Percentiles rank a stretch among this genome's conserved stretches.
These are phyloP conservation scores for Phallusia fumigata DNA, from an alignment of 23 tunicate species.

Conservation along the genomic window DNA sequence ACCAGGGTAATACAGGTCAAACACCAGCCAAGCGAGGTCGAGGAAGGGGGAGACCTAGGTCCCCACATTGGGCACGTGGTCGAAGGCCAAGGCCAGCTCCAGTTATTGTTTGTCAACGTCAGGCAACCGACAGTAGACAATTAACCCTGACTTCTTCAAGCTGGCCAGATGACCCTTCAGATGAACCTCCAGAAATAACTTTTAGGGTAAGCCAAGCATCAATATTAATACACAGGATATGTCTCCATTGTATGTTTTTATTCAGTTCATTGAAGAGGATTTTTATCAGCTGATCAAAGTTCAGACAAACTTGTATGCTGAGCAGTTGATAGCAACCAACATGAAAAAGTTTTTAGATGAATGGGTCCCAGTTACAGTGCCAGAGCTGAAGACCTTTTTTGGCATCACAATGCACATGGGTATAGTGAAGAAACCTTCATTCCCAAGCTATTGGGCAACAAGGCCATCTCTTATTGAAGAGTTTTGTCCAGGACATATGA, in stretches of 20 bases:
- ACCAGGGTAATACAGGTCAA: neutral
- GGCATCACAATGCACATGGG: conserved; percentile 3
- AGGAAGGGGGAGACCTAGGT: neutral
- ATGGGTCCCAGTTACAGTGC: conserved; percentile 8
- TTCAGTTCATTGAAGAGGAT: neutral
- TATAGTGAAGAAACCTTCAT: neutral
- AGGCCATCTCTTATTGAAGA: conserved; percentile 8
- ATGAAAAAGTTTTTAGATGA: neutral
- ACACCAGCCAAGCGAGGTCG: no score
- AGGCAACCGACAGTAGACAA: no score
- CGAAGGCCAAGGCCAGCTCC: conserved; percentile 1
- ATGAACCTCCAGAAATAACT: no score
- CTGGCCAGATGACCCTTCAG: no score
- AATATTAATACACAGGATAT: neutral
- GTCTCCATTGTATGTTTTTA: neutral
- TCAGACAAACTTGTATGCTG: neutral
- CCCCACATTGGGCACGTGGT: conserved; percentile 1
- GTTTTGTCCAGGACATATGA: conserved; percentile 1
- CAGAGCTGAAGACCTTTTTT: neutral
- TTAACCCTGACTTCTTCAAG: no score
- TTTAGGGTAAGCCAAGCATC: no score
- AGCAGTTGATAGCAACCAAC: neutral
- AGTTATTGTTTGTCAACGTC: neutral
- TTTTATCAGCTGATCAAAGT: conserved; percentile 1
- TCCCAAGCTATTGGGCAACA: conserved; percentile 2